Base-by-base conservation (phyloP, 2,113 vertebrate species). In the Salvelinus namaycush region DNA sequence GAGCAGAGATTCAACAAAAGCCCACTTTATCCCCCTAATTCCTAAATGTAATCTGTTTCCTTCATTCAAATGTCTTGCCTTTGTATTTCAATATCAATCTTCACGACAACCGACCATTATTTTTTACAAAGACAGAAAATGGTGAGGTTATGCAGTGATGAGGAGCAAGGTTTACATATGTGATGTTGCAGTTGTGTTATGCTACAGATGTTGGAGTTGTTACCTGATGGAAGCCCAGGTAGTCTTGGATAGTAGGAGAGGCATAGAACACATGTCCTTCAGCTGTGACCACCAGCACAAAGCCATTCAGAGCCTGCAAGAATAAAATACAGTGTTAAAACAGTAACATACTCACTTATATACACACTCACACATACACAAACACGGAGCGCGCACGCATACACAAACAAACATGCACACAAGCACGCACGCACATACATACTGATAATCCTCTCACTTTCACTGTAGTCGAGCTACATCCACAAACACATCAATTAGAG, bases 211-310 rank as follows among this genome's bases (percentile, higher is more conserved):
- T 16, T 5, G 9, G 39, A 39, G 8, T 5, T 18, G 89, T 89
- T 62, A 94, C 94, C 90, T 94, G 92, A 74, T 95, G 90, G 70
- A 95, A 95, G 76, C 94, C 93, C 65, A 95, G 86, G 85, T 94
- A 94, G 75, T 95, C 92, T 49, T 92, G 91, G 77, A 95, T 83
- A 0, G 93, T 94, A 14, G 89, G 3, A 0, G 93, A 95, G 5
- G 82, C 1, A 0, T 94, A 95, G 57, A 94, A 94, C 57, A 95
- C 90, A 7, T 71, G 73, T 3, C 93, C 93, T 0, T 92, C 91
- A 0, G 90, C 82, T 0, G 92, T 91, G 71, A 94, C 87, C 54
- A 93, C 92, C 16, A 93, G 60, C 62, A 92, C 89, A 12, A 95
- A 93, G 4, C 93, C 93, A 27, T 90, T 92, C 54, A 95, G 83